phyloP scores from a whole-genome alignment of 2,888 invertebrate genomes.

The Quadroppia sp. region DNA sequence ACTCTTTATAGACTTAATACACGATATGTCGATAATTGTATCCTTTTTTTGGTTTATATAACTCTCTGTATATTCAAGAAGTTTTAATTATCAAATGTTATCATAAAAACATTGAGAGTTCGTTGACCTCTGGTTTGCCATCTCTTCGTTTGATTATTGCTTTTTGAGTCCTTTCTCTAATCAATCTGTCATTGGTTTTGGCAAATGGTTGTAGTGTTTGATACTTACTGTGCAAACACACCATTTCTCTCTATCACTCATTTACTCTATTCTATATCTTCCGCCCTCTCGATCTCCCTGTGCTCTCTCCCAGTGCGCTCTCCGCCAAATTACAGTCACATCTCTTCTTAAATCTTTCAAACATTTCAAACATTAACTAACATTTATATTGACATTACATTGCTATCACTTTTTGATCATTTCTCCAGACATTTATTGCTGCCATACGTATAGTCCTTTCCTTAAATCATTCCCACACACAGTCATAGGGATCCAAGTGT shows the following conservation, averaged over 20 bases:
- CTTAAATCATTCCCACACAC: no score
- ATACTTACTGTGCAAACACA: constrained; percentile 22
- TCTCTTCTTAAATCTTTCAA: not conserved
- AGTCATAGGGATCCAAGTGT: no score
- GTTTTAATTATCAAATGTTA: no score
- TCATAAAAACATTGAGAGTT: not conserved
- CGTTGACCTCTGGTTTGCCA: constrained; percentile 12
- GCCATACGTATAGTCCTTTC: not conserved
- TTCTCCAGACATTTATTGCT: constrained; percentile 1
- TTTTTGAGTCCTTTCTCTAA: constrained; percentile 2
- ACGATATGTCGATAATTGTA: no score
- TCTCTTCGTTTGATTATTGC: constrained; percentile 14
- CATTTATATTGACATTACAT: constrained; percentile 28
- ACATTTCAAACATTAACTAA: constrained; percentile 31
- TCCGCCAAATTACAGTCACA: no score
- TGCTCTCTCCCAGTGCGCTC: no score
- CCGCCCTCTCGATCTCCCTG: no score
- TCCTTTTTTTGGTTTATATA: no score
- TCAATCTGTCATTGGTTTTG: constrained; percentile 19
- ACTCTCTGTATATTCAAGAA: no score
- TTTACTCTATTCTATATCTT: not conserved
- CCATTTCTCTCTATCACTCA: constrained; percentile 15
- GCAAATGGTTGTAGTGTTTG: constrained; percentile 11
- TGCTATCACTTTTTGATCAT: constrained; percentile 25
- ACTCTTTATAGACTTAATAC: no score